Evolutionary conservation across 1,140 invertebrate species (phyloP).

Genomic region (Drosophila nannoptera): DNA sequence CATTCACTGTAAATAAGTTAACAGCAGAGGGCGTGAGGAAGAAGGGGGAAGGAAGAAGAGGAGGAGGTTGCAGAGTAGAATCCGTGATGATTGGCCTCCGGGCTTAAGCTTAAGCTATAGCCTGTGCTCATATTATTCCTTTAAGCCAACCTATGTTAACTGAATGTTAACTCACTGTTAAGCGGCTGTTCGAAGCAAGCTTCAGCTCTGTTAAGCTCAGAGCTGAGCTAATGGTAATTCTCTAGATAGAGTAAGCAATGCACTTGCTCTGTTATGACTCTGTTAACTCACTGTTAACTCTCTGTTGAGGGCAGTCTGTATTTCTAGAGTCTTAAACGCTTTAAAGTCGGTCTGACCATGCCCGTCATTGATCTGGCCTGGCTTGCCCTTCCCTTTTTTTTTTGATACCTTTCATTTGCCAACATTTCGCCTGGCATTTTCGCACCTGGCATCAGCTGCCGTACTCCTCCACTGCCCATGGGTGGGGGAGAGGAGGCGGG

Average conservation of each 20-base stretch:
- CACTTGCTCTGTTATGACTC: too few species aligned
- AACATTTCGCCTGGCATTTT: conserved; percentile 60
- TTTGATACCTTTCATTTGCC: conserved; percentile 53
- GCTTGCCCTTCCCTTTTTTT: background rate
- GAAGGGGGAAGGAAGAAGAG: background rate
- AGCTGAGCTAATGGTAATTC: too few species aligned
- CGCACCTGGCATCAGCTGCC: conserved; percentile 11
- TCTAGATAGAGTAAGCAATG: too few species aligned
- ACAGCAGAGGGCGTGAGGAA: background rate
- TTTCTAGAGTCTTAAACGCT: too few species aligned
- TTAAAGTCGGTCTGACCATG: too few species aligned
- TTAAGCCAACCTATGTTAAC: too few species aligned
- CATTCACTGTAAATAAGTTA: conserved; percentile 12
- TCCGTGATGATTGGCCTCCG: too few species aligned
- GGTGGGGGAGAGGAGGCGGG: background rate
- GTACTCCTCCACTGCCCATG: background rate
- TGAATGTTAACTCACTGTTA: too few species aligned
- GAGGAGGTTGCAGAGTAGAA: background rate
- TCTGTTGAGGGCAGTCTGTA: background rate
- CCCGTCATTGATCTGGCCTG: background rate
- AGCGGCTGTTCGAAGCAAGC: too few species aligned
- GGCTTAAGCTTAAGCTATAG: too few species aligned
- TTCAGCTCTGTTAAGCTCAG: too few species aligned
- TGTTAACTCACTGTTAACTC: background rate
- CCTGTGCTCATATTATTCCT: too few species aligned